A percentile compares a stretch with the other conserved stretches of the same genome.
These are phyloP conservation scores for Cheilosia vulpina DNA, from an alignment of 2,888 invertebrate genomes.

Conservation along the genomic window DNA sequence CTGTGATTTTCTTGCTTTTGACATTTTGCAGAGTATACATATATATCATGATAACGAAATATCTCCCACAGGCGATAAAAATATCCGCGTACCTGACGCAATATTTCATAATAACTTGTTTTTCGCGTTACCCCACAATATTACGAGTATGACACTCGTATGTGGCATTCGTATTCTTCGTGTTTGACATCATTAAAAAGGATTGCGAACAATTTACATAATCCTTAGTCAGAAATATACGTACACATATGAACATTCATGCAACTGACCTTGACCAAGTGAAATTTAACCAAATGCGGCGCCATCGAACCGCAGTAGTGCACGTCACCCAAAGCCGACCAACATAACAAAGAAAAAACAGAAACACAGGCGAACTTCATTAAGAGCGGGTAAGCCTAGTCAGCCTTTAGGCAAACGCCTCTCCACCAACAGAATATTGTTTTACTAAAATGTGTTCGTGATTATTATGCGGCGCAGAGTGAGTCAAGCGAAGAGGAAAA, in stretches of 20 bases:
- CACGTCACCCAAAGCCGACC: not conserved
- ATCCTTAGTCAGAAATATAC: not conserved
- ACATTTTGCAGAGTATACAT: no score
- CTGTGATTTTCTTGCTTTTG: not conserved
- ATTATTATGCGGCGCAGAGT: conserved; percentile 18
- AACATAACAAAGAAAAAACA: not conserved
- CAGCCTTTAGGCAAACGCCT: conserved; percentile 8
- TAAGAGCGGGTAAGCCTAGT: conserved; percentile 3
- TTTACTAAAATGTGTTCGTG: conserved; percentile 9
- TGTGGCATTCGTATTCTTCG: not conserved
- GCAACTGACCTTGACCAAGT: conserved; percentile 29
- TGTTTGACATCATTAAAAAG: conserved; percentile 21
- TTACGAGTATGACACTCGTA: no score
- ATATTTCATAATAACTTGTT: no score
- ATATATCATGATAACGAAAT: no score
- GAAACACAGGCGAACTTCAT: not conserved
- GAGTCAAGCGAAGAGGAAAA: conserved; percentile 3
- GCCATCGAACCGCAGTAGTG: conserved; percentile 1
- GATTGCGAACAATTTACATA: conserved; percentile 21
- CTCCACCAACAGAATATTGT: conserved; percentile 9
- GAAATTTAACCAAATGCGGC: conserved; percentile 13
- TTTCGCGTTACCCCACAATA: no score
- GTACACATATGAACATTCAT: not conserved
- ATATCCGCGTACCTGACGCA: no score
- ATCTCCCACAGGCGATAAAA: no score